Base-by-base conservation (phyloP, 1,140 invertebrate genomes). In the Apis florea region DNA sequence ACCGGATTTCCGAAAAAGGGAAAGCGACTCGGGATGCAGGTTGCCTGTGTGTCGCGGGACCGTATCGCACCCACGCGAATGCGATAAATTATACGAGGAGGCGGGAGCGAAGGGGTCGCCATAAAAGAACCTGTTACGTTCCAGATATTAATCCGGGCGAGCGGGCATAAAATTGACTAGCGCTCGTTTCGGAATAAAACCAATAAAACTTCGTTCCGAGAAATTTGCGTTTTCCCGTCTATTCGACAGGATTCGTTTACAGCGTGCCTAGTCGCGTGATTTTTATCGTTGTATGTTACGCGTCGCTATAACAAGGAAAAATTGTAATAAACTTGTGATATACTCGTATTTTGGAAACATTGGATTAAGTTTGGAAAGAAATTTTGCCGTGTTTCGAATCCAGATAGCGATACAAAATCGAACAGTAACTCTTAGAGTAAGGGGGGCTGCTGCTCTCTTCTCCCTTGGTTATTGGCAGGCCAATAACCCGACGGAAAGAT, bases 1-100 rank as follows among this genome's bases (percentile, higher is more conserved):
- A 88, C 89, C 90, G 90, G 90, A 92, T 92, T 92, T 92, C 91
- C 91, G 89, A 91, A 92, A 92, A 92, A 91, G 91, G 92, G 83
- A 90, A 91, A 92, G 88, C 85, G 69, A 63, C 71, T 84, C 67
- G 80, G 83, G 85, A 90, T 85, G 90, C 90, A 90, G 82, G 89
- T 91, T 87, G 89, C 79, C 85, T 78, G 85, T 88, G 78, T 82
- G 83, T 75, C 84, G 84, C 79, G 82, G 76, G 79, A 51, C 64
- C 31, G 54, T 82, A 26, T 51, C 89, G 76, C 31, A 40, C 90
- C 89, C 85, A 90, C 91, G 70, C 85, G 80, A 63, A 67, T 54
- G 67, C 75, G 87, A 90, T 88, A 89, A 91, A 89, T 90, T 87
- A 88, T 88, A 72, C 79, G 89, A 91, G 74, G 85, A 90, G 88